Base-by-base conservation (phyloP, 1,140 invertebrate species). In the Anastrepha obliqua region DNA sequence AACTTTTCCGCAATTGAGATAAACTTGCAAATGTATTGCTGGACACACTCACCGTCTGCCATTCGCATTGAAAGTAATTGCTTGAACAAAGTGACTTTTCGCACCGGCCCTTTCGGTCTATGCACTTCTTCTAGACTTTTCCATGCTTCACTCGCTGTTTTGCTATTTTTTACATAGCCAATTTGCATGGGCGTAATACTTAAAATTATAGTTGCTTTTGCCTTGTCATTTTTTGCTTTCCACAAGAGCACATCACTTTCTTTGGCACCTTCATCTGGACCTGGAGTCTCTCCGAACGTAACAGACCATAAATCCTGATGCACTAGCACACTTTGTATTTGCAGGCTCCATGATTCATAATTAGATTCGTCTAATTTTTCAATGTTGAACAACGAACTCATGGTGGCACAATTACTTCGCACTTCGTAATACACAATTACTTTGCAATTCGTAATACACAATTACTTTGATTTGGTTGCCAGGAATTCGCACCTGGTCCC, bases 31-130 rank as follows among this genome's bases (percentile, higher is more conserved):
- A 89, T 17, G 62, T 87, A 55, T n/a, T 15, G 51, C n/a, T 29
- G 11, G 4, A 86, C 67, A 59, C 44, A 55, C 2, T 81, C 81
- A 55, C 20, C 55, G 5, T 86, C 87, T 55, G 42, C 58, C 88
- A 88, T 87, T 20, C 86, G 51, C 13, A 87, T 85, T 7, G n/a
- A 13, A 15, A 88, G 20, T 39, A 89, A 70, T 42, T 86, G 20
- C 44, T 89, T 89, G n/a, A 87, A 88, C 11, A 89, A 67, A n/a
- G 85, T 65, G 8, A 89, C 87, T 62, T 87, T 87, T 8, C 87
- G 55, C 78, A 67, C 78, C 7, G 88, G 88, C 15, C 86, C 88
- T n/a, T n/a, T n/a, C n/a, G n/a, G n/a, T n/a, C n/a, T n/a, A n/a
- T n/a, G n/a, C n/a, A n/a, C n/a, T n/a, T 87, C 60, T 13, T 70